A percentile compares a stretch with the other conserved stretches of the same genome.
Conservation (phyloP, 1,140 invertebrate genomes). For the Adoxophyes honmai region DNA sequence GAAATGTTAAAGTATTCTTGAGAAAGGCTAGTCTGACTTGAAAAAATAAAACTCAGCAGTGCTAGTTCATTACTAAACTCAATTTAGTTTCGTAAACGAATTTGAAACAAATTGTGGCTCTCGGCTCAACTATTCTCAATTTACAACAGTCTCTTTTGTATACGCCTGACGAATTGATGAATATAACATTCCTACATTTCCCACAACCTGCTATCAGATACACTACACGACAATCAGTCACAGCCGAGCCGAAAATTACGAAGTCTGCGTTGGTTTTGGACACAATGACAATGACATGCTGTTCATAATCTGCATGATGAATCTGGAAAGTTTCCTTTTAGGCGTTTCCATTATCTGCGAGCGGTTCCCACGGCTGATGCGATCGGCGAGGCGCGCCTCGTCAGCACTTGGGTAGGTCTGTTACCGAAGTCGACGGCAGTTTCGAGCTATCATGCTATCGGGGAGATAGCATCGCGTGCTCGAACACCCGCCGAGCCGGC, state of each 20-base stretch:
- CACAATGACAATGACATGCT: slow-evolving; percentile 14
- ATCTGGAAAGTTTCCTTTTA: slow-evolving; percentile 10
- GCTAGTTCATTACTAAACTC: no score
- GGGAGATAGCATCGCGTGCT: slow-evolving; percentile 44
- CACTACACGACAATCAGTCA: background rate
- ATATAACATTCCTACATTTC: no score
- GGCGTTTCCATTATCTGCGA: slow-evolving; percentile 8
- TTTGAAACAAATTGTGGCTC: no score
- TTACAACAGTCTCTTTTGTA: no score
- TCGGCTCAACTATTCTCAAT: no score
- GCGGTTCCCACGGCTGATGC: slow-evolving; percentile 7
- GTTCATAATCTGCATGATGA: background rate
- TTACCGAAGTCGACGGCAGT: slow-evolving; percentile 19
- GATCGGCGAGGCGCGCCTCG: background rate
- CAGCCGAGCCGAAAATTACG: background rate
- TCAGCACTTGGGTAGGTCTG: background rate
- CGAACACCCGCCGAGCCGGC: slow-evolving; percentile 17
- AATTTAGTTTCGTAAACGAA: no score
- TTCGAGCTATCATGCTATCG: slow-evolving; percentile 40
- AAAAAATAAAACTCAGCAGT: no score
- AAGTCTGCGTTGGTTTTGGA: background rate
- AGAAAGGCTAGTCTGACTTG: no score
- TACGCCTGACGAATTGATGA: no score
- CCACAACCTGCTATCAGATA: no score
- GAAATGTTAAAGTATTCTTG: no score